Evolutionary conservation across 2,888 invertebrate species (phyloP).

Genomic region (Phengaris alcon): DNA sequence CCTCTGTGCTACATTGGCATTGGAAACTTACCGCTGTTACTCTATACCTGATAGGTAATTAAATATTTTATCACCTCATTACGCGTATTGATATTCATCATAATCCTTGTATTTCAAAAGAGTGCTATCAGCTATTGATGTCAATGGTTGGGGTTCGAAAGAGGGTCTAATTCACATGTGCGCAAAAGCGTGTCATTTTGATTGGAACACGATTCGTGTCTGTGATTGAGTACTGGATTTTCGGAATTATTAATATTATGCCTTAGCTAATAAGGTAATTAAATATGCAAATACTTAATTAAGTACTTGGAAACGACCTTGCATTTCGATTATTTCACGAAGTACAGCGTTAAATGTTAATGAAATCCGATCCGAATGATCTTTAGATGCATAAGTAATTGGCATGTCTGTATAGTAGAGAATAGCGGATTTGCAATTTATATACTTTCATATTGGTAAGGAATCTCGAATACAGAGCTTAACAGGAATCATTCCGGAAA

Average conservation of each 20-base stretch:
- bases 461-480: too few species aligned
- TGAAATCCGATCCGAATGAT: not conserved
- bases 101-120: conserved; percentile 3
- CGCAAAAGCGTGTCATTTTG: conserved; percentile 3
- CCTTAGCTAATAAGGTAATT: not conserved
- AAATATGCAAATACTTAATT: not conserved
- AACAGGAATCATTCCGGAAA: too few species aligned
- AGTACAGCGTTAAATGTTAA: not conserved
- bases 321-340: not conserved
- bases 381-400: not conserved
- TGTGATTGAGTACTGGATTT: not conserved
- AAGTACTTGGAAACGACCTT: not conserved
- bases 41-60: conserved; percentile 2
- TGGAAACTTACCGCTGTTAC: not conserved
- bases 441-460: not conserved
- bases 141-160: not conserved
- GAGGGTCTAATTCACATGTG: not conserved
- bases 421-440: not conserved
- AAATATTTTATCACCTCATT: conserved; percentile 9
- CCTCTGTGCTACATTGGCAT: conserved; percentile 3
- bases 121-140: not conserved
- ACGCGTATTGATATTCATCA: not conserved
- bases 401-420: not conserved
- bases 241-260: not conserved
- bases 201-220: not conserved